Percentiles rank a stretch among this genome's conserved stretches.
Conservation (phyloP, 2,797 vertebrate species). For the Acanthis flammea region DNA sequence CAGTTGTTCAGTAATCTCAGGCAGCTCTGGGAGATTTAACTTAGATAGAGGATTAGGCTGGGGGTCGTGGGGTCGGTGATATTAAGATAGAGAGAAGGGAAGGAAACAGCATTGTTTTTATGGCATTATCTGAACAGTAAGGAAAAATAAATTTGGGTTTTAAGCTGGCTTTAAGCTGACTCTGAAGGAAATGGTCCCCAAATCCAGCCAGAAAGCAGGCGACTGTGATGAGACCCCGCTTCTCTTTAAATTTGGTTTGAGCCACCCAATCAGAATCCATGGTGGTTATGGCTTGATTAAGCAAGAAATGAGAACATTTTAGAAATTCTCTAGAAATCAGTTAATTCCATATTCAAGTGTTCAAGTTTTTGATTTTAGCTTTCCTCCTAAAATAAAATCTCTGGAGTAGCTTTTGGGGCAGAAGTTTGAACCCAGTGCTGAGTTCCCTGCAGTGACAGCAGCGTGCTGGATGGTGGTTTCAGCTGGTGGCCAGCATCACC, state of each 20-base stretch:
- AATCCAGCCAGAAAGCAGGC: background rate
- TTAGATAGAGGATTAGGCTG: conserved; percentile 54
- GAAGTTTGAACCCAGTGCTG: background rate
- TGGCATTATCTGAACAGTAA: conserved; percentile 47
- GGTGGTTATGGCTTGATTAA: background rate
- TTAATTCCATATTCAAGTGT: background rate
- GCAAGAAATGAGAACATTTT: background rate
- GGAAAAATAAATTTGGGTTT: conserved; percentile 47
- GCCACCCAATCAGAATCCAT: background rate
- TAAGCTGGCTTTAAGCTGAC: conserved; percentile 37
- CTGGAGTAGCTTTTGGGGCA: background rate
- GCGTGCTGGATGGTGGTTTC: background rate
- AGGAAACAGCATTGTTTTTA: background rate
- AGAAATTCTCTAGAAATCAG: background rate
- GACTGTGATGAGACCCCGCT: rapidly evolving
- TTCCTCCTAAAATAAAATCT: background rate
- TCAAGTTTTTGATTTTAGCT: background rate
- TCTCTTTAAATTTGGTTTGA: background rate
- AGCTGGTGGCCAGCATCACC: background rate
- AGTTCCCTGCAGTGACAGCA: rapidly evolving
- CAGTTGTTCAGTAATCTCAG: conserved; percentile 45
- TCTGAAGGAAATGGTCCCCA: conserved; percentile 30
- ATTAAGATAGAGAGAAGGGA: conserved; percentile 27
- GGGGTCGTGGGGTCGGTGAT: background rate
- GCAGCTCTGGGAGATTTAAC: conserved; percentile 61